Evolutionary conservation across 2,888 invertebrate species (phyloP), one percentile per base, ranked within the genome.

Genomic region (Lycophotia porphyrea): DNA sequence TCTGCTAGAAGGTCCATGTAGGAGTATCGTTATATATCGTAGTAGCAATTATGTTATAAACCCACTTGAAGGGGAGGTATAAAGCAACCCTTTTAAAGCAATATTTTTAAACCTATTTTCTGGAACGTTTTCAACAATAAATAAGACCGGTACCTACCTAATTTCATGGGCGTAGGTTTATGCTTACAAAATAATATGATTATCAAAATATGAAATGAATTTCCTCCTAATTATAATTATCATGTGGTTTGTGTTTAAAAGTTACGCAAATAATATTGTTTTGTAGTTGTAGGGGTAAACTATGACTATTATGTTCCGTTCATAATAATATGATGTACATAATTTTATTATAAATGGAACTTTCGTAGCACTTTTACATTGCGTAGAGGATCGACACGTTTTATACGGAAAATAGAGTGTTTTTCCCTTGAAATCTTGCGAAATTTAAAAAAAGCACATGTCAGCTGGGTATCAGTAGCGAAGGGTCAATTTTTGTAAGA

Each of bases 211-310:
- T 9, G 18, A 67, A n/a, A n/a, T 1, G 24, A 15, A 60, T 68
- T 76, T 78, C 67, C 78, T 76, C 47, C n/a, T 68, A 21, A 67
- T 76, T 67, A 67, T 49, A 67, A 67, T 67, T 27, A 67, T 39
- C 78, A 1, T 34, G 27, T n/a, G 13, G n/a, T 24, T 34, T n/a
- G 21, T 5, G 34, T 75, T 63, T 49, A 52, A 18, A 52, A 49
- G 24, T 65, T 44, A 44, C 63, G 27, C 18, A 61, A 42, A 9
- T 11, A 34, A 44, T 31, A 1, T 58, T 66, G 9, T 55, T 9
- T 31, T 39, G 15, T 21, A 65, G n/a, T 36, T 21, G 21, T 34
- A 34, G 31, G 31, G 31, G 31, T 60, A 34, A 60, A 34, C 21
- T 8, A 4, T 31, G 5, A 31, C 15, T 4, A 9, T 21, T 58